Evolutionary conservation across 2,888 invertebrate species (phyloP).

Genomic region (Himalopsyche kuldschensis): DNA sequence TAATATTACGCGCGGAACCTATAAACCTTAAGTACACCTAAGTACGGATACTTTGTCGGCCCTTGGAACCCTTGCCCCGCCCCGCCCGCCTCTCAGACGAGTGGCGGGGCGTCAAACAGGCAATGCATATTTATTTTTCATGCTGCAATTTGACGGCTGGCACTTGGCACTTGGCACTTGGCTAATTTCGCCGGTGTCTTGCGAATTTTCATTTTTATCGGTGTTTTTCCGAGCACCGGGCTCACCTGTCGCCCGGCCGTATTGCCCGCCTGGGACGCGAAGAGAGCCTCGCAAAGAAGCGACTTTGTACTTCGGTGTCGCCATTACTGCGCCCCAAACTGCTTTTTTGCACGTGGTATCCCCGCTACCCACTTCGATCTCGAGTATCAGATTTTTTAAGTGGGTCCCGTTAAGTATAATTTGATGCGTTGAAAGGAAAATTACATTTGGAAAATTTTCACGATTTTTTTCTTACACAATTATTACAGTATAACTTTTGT

Average conservation of each 20-base stretch:
- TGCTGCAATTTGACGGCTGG: conserved; percentile 37
- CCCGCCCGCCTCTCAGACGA: background rate
- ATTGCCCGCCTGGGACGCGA: background rate
- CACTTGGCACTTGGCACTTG: conserved; percentile 19
- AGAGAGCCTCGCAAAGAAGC: background rate
- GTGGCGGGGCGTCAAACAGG: background rate
- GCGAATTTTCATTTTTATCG: conserved; percentile 34
- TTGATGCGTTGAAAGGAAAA: background rate
- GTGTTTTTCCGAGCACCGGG: conserved; percentile 6
- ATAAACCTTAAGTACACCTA: conserved; percentile 38
- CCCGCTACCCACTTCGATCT: background rate
- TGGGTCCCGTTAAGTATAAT: background rate
- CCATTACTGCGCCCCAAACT: background rate
- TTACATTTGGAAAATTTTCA: background rate
- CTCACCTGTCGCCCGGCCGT: conserved; percentile 29
- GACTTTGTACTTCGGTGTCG: background rate
- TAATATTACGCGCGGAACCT: conserved; percentile 30
- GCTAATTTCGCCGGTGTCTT: conserved; percentile 32
- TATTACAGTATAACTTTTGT: background rate
- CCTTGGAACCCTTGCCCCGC: background rate
- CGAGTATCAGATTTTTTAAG: background rate
- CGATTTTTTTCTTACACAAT: background rate
- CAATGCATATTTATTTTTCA: conserved; percentile 39
- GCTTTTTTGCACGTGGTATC: background rate
- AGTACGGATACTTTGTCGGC: conserved; percentile 8